phyloP scores from a whole-genome alignment of 2,797 vertebrate genomes.

The Champsocephalus gunnari region DNA sequence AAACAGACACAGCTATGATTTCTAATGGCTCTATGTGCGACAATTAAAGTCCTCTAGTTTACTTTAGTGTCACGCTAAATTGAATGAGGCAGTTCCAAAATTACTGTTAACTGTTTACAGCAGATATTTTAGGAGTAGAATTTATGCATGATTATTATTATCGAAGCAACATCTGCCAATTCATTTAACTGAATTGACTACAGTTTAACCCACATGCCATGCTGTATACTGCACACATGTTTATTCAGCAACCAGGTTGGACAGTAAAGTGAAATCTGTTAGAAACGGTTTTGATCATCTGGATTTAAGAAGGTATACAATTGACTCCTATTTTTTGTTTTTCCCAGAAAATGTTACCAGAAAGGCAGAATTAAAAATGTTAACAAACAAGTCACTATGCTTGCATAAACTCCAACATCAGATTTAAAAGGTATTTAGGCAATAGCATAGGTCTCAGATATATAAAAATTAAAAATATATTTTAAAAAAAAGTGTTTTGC shows the following conservation, averaged over 20 bases:
- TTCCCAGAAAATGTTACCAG: neutral
- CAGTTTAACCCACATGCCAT: neutral
- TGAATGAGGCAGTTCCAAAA: neutral
- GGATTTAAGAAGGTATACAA: no score
- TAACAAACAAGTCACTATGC: neutral
- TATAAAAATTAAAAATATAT: no score
- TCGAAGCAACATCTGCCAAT: neutral
- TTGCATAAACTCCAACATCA: neutral
- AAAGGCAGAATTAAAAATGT: neutral
- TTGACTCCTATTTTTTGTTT: neutral
- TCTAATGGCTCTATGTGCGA: constrained; percentile 3
- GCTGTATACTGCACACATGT: neutral
- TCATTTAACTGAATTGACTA: neutral
- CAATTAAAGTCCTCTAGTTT: neutral
- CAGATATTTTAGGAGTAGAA: neutral
- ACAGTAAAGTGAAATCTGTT: neutral
- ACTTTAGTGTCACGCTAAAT: neutral
- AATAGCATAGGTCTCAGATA: no score
- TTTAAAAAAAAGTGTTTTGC: no score
- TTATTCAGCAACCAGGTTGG: neutral
- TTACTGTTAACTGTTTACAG: neutral
- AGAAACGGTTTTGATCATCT: neutral
- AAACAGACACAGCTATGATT: constrained; percentile 15
- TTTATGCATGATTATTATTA: neutral
- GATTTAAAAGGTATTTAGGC: no score